Base-by-base conservation (phyloP, 1,140 invertebrate genomes). In the Magallana ariakensis region DNA sequence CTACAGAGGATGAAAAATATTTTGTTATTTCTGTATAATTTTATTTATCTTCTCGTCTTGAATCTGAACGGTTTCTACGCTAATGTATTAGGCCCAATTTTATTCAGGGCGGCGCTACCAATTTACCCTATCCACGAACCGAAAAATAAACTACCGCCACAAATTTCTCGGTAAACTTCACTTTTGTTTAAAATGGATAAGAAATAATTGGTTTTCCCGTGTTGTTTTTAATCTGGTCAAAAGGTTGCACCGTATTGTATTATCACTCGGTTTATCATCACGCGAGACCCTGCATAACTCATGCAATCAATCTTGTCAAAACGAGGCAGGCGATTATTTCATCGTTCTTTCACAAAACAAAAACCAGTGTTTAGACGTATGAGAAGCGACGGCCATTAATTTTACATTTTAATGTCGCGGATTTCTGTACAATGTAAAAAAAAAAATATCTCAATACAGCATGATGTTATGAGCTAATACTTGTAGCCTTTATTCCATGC, bases 151-250 rank as follows among this genome's bases (percentile, higher is more conserved):
- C 66, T 75, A 75, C 66, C 66, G 66, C 66, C 66, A 26, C 22
- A 22, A 75, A 26, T 33, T 75, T 75, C 66, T 75, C 66, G 66
- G 66, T 75, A 75, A 75, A 75, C 66, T 75, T 75, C 66, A 75
- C 66, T 75, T 75, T 75, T 75, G 66, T 75, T 75, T 75, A 75
- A 75, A 75, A 19, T 75, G 66, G 66, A 75, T 75, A 75, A 75
- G 66, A 13, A 75, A 75, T 75, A 75, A 75, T 75, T 75, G 66
- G 22, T 75, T 75, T 75, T 26, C 66, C 66, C 19, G 66, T 75
- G 66, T 75, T 75, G 66, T 75, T 75, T 75, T 75, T 75, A 75
- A 75, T 75, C 66, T 75, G 66, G 66, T 75, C 66, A 75, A 75
- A 70, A 75, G 66, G 19, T 75, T 75, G 22, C 22, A 26, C 22